phyloP scores from a whole-genome alignment of 2,797 vertebrate species.

The Enteromius thamalakanensis region DNA sequence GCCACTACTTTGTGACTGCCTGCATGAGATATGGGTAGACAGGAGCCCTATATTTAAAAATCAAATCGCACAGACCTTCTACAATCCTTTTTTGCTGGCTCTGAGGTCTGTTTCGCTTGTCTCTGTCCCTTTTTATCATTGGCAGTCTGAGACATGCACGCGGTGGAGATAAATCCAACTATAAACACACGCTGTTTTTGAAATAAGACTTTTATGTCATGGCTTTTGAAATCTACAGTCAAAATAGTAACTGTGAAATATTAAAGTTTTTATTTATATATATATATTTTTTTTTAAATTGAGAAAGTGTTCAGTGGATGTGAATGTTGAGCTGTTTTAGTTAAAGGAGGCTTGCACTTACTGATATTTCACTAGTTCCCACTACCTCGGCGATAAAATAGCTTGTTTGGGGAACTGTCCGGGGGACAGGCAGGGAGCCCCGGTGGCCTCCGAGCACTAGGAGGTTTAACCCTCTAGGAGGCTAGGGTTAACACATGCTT shows the following conservation, averaged over 20 bases:
- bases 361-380: no score
- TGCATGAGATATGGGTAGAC: slow-evolving; percentile 54
- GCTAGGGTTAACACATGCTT: no score
- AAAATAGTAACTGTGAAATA: background rate
- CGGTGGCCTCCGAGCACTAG: no score
- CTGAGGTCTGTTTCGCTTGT: slow-evolving; percentile 59
- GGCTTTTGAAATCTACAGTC: background rate
- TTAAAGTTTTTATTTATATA: background rate
- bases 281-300: background rate
- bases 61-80: slow-evolving; percentile 59
- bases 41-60: slow-evolving; percentile 64
- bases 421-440: no score
- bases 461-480: no score
- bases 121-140: slow-evolving; percentile 56
- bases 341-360: no score
- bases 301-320: background rate
- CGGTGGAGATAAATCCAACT: slow-evolving; percentile 54
- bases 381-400: no score
- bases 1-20: slow-evolving; percentile 46
- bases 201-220: background rate
- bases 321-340: background rate
- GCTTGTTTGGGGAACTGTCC: no score
- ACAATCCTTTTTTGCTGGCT: slow-evolving; percentile 15
- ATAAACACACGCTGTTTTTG: slow-evolving; percentile 4
- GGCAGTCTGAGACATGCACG: slow-evolving; percentile 38